Percentiles rank a stretch among this genome's conserved stretches.
These are phyloP conservation scores for Oikopleura dioica DNA, from an alignment of 23 tunicate species.

Conservation along the genomic window DNA sequence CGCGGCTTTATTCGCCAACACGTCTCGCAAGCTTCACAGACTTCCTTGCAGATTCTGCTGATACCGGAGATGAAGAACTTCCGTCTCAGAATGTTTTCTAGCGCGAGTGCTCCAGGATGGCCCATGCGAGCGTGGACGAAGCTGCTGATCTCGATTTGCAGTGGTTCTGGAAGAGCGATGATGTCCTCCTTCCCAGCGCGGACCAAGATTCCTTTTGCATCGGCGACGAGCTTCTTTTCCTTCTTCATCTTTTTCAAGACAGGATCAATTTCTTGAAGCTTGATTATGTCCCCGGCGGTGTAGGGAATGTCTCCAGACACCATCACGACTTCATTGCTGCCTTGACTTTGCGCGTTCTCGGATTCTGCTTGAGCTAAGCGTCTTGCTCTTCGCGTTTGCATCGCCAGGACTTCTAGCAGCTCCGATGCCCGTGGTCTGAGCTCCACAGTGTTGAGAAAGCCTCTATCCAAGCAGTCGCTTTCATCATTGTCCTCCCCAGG, in stretches of 20 bases:
- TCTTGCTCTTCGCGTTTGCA: too few species aligned
- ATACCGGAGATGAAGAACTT: neutral
- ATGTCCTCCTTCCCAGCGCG: too few species aligned
- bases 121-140: neutral
- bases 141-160: neutral
- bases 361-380: too few species aligned
- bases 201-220: neutral
- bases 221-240: neutral
- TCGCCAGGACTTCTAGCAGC: too few species aligned
- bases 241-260: neutral
- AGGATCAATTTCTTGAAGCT: neutral
- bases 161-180: neutral
- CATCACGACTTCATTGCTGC: too few species aligned
- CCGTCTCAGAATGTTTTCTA: neutral
- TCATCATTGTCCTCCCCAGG: too few species aligned
- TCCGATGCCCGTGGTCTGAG: too few species aligned
- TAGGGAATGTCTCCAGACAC: too few species aligned
- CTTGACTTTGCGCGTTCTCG: too few species aligned
- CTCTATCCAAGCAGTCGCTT: too few species aligned
- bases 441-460: too few species aligned
- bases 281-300: too few species aligned
- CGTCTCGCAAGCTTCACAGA: neutral
- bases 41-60: neutral
- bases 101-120: neutral
- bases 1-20: neutral